Base-by-base conservation (phyloP, 2,797 vertebrate genomes). In the Astyanax mexicanus region DNA sequence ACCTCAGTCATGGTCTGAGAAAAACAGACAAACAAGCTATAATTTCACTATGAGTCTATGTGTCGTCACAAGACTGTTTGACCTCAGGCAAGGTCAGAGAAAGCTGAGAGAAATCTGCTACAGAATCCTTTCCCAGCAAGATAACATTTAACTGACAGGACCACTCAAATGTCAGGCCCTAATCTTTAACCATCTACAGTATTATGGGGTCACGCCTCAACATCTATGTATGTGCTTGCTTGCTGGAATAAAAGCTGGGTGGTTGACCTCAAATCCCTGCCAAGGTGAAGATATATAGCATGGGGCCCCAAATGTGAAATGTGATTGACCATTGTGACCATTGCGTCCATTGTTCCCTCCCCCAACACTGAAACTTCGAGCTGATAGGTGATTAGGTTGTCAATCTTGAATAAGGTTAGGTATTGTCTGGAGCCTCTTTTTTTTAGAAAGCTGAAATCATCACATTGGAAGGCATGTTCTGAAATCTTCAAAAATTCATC, bases 91-190 rank as follows among this genome's bases (percentile, higher is more conserved):
- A 40, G 68, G 58, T 60, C 17, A 40, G 6, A 11, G 35, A 38
- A 12, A 13, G 6, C 25, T 3, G 21, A 61, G 44, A 62, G 25
- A 25, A 77, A 70, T 77, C 58, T 70, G 49, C 55, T 54, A 70
- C 11, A 77, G 47, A 21, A 70, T 64, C 29, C 5, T 44, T 54
- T 64, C 27, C 60, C 13, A 57, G 38, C 23, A 40, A 66, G 60
- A 66, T 62, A 72, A 72, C 21, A 15, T 25, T 19, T 71, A 27
- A 70, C 19, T 54, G 67, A 65, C 68, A 57, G 38, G 40, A 52
- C 9, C 27, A 45, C 40, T 71, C 68, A 66, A 64, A 71, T 58
- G 40, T 66, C 60, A 65, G 17, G 49, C 57, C 12, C n/a, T 65
- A 77, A 77, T 77, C 51, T 42, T 10, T 55, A 6, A 47, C 45